These are phyloP conservation scores for Bombyx mori DNA, from an alignment of 1,140 invertebrate species.

Conservation along the genomic window DNA sequence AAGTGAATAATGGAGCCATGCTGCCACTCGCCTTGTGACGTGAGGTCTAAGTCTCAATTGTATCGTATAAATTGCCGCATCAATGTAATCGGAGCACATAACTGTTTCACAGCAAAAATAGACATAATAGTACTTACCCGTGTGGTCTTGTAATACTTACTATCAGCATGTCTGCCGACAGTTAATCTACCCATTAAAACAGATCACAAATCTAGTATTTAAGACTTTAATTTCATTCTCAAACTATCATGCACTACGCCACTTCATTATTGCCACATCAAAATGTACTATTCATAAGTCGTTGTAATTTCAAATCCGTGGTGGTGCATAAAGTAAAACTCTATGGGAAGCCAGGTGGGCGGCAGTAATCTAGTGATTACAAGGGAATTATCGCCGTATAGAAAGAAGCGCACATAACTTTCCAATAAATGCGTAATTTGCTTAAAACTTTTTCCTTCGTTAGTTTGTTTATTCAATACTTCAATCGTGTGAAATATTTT, in stretches of 20 bases:
- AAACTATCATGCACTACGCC: not conserved
- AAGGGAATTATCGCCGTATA: conserved; percentile 36
- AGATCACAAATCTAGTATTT: too few species aligned
- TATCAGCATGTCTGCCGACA: too few species aligned
- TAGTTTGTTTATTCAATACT: conserved; percentile 45
- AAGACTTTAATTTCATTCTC: too few species aligned
- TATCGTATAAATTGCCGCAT: too few species aligned
- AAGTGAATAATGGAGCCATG: too few species aligned
- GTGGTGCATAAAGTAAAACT: conserved; percentile 25
- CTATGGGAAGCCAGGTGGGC: conserved; percentile 43
- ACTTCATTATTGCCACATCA: conserved; percentile 1
- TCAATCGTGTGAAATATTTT: conserved; percentile 42
- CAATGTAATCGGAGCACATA: too few species aligned
- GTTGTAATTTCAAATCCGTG: conserved; percentile 16
- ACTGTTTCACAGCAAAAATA: too few species aligned
- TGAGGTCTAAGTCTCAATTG: too few species aligned
- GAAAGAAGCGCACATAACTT: conserved; percentile 39
- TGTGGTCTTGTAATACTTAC: too few species aligned
- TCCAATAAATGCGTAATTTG: conserved; percentile 49
- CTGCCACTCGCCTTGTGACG: too few species aligned
- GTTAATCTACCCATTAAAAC: too few species aligned
- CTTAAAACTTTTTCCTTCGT: conserved; percentile 35
- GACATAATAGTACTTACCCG: too few species aligned
- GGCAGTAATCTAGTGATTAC: conserved; percentile 52
- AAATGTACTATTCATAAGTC: conserved; percentile 16